Evolutionary conservation across 2,888 invertebrate species (phyloP).

Genomic region (Eupeodes latifasciatus): DNA sequence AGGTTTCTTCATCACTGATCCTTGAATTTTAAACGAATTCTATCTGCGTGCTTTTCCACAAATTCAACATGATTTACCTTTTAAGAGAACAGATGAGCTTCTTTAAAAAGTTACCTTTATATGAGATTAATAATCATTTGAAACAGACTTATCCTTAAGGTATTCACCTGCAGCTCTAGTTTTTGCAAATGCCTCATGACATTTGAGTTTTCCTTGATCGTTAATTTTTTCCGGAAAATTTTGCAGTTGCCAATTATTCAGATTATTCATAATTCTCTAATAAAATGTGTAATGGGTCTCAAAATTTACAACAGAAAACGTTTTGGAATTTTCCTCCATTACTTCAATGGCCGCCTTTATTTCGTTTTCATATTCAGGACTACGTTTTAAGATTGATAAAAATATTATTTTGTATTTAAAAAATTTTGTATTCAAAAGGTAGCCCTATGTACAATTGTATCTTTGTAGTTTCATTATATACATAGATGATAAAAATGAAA

Average conservation of each 20-base stretch:
- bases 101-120: background rate
- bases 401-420: background rate
- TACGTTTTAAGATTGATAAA: background rate
- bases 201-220: background rate
- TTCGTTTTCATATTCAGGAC: background rate
- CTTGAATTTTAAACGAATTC: background rate
- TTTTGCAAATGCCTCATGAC: background rate
- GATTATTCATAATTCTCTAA: background rate
- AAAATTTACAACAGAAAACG: too few species aligned
- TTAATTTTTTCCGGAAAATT: background rate
- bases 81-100: background rate
- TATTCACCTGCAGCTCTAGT: background rate
- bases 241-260: background rate
- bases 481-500: background rate
- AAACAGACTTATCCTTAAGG: too few species aligned
- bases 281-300: background rate
- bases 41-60: background rate
- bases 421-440: background rate
- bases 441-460: background rate
- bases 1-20: background rate
- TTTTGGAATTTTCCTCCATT: background rate
- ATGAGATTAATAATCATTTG: background rate
- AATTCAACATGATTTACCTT: background rate
- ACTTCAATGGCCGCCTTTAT: background rate
- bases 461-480: background rate